Conservation (phyloP, 2,888 invertebrate genomes). For the Chaitophorus viminalis region DNA sequence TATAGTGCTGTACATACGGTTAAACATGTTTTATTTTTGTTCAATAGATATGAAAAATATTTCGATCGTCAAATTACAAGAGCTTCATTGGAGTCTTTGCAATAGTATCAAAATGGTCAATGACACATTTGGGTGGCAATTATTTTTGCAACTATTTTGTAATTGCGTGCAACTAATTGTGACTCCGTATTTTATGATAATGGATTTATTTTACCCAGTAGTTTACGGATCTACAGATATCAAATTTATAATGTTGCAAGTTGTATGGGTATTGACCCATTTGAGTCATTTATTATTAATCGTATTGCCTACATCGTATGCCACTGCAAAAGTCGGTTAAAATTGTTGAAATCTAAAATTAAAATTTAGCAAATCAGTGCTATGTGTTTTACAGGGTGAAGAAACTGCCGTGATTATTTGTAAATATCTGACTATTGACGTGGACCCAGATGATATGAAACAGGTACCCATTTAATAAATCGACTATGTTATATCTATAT, state of each 20-base stretch:
- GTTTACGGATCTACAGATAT: conserved; percentile 62
- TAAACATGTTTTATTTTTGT: neutral
- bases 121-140: conserved; percentile 63
- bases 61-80: conserved; percentile 59
- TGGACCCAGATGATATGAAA: conserved; percentile 59
- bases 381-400: conserved; percentile 62
- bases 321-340: conserved; percentile 57
- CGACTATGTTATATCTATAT: neutral
- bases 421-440: conserved; percentile 63
- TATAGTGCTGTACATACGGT: neutral
- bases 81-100: conserved; percentile 63
- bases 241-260: conserved; percentile 63
- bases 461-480: conserved; percentile 63
- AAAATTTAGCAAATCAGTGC: neutral
- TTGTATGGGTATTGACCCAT: conserved; percentile 63
- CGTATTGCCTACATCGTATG: conserved; percentile 63
- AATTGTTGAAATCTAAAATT: neutral
- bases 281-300: conserved; percentile 63
- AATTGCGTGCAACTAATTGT: conserved; percentile 64
- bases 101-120: conserved; percentile 63
- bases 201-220: conserved; percentile 64
- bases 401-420: conserved; percentile 63
- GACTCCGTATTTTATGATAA: conserved; percentile 64
- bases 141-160: conserved; percentile 63
- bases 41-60: conserved; percentile 10